A percentile compares a stretch with the other conserved stretches of the same genome.
Conservation (phyloP, 2,797 vertebrate genomes). For the Schizopygopsis pylzovi region DNA sequence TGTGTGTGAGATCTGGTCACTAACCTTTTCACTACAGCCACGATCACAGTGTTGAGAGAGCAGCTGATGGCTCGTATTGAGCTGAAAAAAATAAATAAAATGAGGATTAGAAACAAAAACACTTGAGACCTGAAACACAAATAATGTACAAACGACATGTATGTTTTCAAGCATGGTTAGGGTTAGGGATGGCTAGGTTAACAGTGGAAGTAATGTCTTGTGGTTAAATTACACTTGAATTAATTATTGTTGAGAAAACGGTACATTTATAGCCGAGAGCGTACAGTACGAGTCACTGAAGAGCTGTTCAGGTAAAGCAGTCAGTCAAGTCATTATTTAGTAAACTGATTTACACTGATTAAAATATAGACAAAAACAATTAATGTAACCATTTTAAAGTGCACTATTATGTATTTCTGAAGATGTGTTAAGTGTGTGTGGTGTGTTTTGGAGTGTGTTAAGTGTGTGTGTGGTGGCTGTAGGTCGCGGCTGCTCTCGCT, state of each 20-base stretch:
- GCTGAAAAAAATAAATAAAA: slow-evolving; percentile 74
- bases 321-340: too few species aligned
- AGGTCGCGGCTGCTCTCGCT: slow-evolving; percentile 71
- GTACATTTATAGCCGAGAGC: neutral
- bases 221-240: neutral
- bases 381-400: too few species aligned
- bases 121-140: neutral
- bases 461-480: slow-evolving; percentile 65
- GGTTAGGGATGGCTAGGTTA: too few species aligned
- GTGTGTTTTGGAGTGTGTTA: too few species aligned
- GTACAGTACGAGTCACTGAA: neutral
- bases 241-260: neutral
- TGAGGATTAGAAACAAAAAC: slow-evolving; percentile 13
- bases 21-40: slow-evolving; percentile 96
- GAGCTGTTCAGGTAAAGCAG: neutral
- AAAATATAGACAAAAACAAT: too few species aligned
- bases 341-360: too few species aligned
- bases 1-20: slow-evolving; percentile 27
- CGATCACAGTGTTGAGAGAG: slow-evolving; percentile 96
- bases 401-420: too few species aligned
- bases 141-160: neutral
- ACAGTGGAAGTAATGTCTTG: neutral
- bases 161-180: neutral
- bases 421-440: too few species aligned
- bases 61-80: slow-evolving; percentile 91